A percentile compares a stretch with the other conserved stretches of the same genome.
Conservation (phyloP, 2,113 vertebrate genomes). For the Agelaius phoeniceus region DNA sequence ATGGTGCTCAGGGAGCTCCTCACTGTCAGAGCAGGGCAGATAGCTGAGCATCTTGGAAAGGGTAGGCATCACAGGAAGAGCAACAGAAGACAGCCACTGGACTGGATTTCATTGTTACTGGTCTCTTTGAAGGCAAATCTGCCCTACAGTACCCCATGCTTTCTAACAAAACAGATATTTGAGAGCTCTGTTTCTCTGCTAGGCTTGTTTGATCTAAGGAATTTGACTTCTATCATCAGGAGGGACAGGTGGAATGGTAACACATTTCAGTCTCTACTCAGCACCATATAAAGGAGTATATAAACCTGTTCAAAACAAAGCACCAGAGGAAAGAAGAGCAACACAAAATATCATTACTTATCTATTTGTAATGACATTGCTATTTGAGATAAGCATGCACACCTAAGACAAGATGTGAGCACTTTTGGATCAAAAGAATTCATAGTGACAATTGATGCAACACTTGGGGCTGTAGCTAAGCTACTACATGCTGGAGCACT, state of each 20-base stretch:
- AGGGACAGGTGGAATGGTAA: background rate
- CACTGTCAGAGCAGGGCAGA: background rate
- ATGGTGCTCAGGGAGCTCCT: accelerated
- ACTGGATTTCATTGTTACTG: background rate
- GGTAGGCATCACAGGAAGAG: background rate
- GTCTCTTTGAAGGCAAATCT: background rate
- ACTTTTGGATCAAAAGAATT: background rate
- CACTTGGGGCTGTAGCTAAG: background rate
- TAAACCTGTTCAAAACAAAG: background rate
- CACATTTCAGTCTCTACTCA: background rate
- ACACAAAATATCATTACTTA: background rate
- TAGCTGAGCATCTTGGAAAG: background rate
- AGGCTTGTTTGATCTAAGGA: background rate
- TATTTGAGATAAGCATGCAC: accelerated
- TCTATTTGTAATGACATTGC: background rate
- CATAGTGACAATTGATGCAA: background rate
- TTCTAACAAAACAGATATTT: background rate
- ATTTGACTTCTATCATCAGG: background rate
- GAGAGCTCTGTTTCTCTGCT: background rate
- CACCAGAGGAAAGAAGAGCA: background rate
- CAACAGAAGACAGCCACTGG: background rate
- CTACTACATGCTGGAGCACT: background rate
- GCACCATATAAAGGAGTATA: background rate
- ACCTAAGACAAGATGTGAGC: background rate
- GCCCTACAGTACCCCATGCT: accelerated